A percentile compares a stretch with the other conserved stretches of the same genome.
Evolutionary conservation across 2,888 invertebrate genomes (phyloP).

Genomic region (Galeruca laticollis): DNA sequence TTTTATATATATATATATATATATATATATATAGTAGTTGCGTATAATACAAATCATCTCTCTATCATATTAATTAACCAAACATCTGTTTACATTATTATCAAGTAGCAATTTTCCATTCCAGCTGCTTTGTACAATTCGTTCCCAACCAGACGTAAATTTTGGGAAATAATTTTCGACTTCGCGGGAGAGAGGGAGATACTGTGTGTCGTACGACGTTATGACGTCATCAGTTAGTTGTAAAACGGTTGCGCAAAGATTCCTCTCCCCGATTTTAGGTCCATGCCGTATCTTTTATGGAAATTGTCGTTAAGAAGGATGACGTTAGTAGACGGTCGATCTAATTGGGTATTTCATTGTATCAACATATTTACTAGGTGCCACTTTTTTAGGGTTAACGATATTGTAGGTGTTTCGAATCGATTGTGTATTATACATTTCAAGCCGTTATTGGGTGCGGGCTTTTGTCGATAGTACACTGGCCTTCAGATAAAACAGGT

Average conservation of each 20-base stretch:
- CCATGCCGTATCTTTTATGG: background rate
- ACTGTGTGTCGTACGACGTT: constrained; percentile 5
- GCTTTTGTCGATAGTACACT: no score
- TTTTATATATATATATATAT: no score
- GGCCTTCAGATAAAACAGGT: no score
- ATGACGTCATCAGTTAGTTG: constrained; percentile 17
- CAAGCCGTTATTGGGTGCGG: background rate
- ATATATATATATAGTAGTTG: no score
- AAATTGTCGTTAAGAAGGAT: background rate
- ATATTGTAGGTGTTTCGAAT: background rate
- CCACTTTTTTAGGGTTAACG: background rate
- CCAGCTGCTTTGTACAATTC: no score
- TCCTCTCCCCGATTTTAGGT: background rate
- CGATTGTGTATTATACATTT: background rate
- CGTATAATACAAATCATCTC: no score
- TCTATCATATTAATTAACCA: no score
- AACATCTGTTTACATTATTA: no score
- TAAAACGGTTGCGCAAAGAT: constrained; percentile 11
- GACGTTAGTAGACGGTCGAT: constrained; percentile 1
- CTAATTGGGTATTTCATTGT: background rate
- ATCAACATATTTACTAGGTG: background rate
- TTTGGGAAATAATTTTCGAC: background rate
- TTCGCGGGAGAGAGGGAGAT: background rate
- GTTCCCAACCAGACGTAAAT: no score
- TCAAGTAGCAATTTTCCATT: no score